Evolutionary conservation across 2,888 invertebrate genomes (phyloP), one percentile per base, ranked within the genome.

Genomic region (Myathropa florea): DNA sequence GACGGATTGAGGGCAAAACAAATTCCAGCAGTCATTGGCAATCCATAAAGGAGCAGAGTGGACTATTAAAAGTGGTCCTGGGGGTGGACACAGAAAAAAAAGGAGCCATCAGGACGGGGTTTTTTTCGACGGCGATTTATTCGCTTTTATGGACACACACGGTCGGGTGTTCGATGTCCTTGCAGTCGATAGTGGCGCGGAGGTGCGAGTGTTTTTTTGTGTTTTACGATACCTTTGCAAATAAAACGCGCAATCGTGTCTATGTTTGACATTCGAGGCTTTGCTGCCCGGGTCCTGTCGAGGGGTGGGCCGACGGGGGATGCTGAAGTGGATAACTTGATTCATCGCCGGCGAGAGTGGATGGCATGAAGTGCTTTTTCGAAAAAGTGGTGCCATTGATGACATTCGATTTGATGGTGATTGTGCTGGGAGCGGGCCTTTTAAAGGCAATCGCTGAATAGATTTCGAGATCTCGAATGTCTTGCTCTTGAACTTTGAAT

Each of bases 201-300:
- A 26, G 24, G 12, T 30, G 28, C 28, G 7, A 23, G 14, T 26
- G 30, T 64, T 36, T 18, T 60, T 60, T 28, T 60, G 60, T 9
- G 39, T 53, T 46, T 7, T 24, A 30, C 39, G 46, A 46, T 53
- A 79, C 71, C 64, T 72, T 65, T 4, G 33, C 65, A 71, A 72
- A 72, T 72, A 79, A 72, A 79, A 65, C 72, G 79, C 71, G 79
- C 71, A 64, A 33, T 79, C 79, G 71, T 79, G 79, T 60, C 59
- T 65, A 30, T 60, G 39, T 26, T 65, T 72, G 71, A 59, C 46
- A 72, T 53, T 30, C 53, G 46, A 59, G 59, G 71, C 59, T 79
- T 79, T 78, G 7, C 46, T 39, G 39, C 36, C 2, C 0, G 9
- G 12, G 14, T 36, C 36, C 36, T 3, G 36, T 4, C 2, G 14